A percentile compares a stretch with the other conserved stretches of the same genome.
phyloP scores from a whole-genome alignment of 2,113 vertebrate genomes.

The Nansenia antarctica region DNA sequence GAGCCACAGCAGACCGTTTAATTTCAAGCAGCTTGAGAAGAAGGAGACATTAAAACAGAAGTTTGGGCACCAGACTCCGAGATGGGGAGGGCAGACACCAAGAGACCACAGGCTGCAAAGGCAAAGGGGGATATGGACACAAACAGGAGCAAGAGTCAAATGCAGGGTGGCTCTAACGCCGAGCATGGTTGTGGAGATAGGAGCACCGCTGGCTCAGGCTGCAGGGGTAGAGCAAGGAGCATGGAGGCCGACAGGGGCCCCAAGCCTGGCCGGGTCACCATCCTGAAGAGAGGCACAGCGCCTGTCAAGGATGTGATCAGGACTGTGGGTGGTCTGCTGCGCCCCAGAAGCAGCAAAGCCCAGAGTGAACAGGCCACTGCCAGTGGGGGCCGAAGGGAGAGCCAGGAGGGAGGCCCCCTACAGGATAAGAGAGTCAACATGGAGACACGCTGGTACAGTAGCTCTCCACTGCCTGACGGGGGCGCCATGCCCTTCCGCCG shows the following conservation, averaged over 20 bases:
- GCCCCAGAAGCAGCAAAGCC: background rate
- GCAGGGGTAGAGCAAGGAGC: background rate
- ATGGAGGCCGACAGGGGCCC: background rate
- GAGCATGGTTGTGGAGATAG: slow-evolving; percentile 8
- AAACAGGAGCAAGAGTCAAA: background rate
- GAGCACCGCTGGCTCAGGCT: background rate
- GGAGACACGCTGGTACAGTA: background rate
- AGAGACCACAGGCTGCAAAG: background rate
- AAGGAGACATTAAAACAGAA: background rate
- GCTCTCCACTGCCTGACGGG: background rate
- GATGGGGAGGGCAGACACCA: background rate
- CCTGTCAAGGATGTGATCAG: too few relatives aligned
- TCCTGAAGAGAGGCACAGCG: slow-evolving; percentile 5
- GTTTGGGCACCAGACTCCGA: background rate
- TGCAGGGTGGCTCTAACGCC: background rate
- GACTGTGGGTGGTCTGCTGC: background rate
- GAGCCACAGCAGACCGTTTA: background rate
- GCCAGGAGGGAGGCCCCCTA: background rate
- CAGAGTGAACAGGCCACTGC: background rate
- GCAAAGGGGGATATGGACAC: background rate
- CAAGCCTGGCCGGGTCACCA: background rate
- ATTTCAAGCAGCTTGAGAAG: background rate
- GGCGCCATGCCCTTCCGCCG: too few relatives aligned
- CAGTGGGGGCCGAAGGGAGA: background rate
- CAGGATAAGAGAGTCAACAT: background rate